phyloP scores from a whole-genome alignment of 2,888 invertebrate species.

The Neelides folsomi region DNA sequence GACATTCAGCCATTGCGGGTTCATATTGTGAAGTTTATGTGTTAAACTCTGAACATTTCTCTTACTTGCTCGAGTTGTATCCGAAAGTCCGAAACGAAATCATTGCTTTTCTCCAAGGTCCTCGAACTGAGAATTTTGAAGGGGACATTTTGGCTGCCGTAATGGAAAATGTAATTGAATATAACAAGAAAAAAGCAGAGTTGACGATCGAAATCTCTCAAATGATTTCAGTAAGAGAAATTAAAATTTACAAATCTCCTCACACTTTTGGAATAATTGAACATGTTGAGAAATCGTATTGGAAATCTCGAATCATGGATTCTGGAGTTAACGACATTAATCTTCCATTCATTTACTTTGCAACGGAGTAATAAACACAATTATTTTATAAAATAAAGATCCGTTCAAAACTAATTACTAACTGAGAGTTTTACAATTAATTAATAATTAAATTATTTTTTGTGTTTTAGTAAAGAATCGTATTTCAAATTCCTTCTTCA shows the following conservation, averaged over 20 bases:
- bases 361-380: slow-evolving; percentile 10
- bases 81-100: slow-evolving; percentile 11
- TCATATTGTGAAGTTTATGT: slow-evolving; percentile 20
- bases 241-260: too few relatives aligned
- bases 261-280: neutral
- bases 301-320: slow-evolving; percentile 5
- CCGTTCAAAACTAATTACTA: too few relatives aligned
- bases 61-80: slow-evolving; percentile 17
- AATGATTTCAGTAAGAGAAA: too few relatives aligned
- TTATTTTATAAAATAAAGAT: too few relatives aligned
- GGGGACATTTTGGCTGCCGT: slow-evolving; percentile 3
- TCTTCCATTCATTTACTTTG: slow-evolving; percentile 24
- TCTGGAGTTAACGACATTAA: slow-evolving; percentile 19
- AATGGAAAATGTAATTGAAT: neutral
- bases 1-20: slow-evolving; percentile 22
- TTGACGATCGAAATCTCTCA: too few relatives aligned
- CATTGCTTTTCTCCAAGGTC: neutral
- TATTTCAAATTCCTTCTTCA: slow-evolving; percentile 14
- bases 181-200: neutral
- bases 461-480: too few relatives aligned
- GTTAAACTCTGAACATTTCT: slow-evolving; percentile 19
- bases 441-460: too few relatives aligned
- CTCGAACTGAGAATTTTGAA: slow-evolving; percentile 3
- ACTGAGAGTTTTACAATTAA: too few relatives aligned
- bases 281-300: neutral